Base-by-base conservation (phyloP, 2,113 vertebrate species). In the Cervus canadensis region DNA sequence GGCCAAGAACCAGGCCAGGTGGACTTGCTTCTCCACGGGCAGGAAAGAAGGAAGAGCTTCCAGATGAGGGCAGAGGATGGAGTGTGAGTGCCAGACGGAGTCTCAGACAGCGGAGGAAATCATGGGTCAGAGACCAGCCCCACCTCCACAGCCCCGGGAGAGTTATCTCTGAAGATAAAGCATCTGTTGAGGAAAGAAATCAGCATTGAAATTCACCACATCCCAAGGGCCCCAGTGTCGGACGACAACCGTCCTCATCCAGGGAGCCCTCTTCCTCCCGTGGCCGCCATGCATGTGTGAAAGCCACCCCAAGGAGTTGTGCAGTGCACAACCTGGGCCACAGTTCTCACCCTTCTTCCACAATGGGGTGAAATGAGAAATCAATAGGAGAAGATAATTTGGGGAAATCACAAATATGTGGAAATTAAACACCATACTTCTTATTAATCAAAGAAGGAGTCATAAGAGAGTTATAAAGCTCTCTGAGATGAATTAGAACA, bases 1-100 rank as follows among this genome's bases (percentile, higher is more conserved):
- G n/a, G 6, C 5, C 28, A 4, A 3, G 21, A 28, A 10, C 48
- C n/a, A 52, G 9, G 23, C 19, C 50, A 9, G 54, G 26, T 1
- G 1, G 50, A 48, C n/a, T 33, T 5, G 30, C 71, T 56, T 67
- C 14, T 19, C 54, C 2, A 0, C 0, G 3, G 48, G 16, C 11
- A 78, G 7, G 25, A 19, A 17, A 9, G 43, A 60, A 50, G 45
- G 48, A 50, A 26, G 23, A 8, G 54, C 23, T 11, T 40, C 78
- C 17, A 23, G n/a, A 33, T 33, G 13, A 15, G 36, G 30, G 40
- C 60, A 48, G 40, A 25, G 12, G 36, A 48, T 11, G 11, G 45
- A 36, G 12, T 28, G 40, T 33, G 19, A 36, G 50, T 25, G 28
- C 25, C 36, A 57, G 76, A 89, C 33, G 16, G 15, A 45, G 45